Percentiles rank a stretch among this genome's conserved stretches.
Evolutionary conservation across 2,113 vertebrate species (phyloP).

Genomic region (Dissostichus mawsoni): DNA sequence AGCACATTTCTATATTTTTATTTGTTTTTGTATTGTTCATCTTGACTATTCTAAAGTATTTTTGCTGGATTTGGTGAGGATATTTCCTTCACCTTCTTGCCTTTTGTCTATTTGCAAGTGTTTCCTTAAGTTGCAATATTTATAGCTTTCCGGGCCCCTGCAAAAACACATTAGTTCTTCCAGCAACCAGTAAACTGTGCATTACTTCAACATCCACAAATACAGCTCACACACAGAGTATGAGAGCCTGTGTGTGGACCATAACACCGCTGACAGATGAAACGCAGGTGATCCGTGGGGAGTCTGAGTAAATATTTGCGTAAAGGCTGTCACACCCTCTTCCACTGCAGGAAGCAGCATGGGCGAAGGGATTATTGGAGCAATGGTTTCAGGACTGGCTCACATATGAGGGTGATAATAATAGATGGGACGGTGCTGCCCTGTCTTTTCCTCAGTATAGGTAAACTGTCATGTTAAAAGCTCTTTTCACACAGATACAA

Average conservation of each 20-base stretch:
- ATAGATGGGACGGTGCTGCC: slow-evolving; percentile 25
- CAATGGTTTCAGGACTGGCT: slow-evolving; percentile 16
- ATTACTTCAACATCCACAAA: not conserved
- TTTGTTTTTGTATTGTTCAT: too few species aligned
- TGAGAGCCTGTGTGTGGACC: not conserved
- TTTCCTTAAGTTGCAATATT: not conserved
- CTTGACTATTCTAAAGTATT: too few species aligned
- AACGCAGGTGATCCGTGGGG: slow-evolving; percentile 65
- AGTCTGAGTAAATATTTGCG: slow-evolving; percentile 80
- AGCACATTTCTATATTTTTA: too few species aligned
- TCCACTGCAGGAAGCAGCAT: slow-evolving; percentile 55
- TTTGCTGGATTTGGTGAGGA: not conserved
- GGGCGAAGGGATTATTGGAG: slow-evolving; percentile 46
- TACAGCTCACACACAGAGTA: slow-evolving; percentile 5
- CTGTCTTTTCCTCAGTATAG: not conserved
- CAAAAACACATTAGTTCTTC: not conserved
- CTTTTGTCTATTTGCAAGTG: not conserved
- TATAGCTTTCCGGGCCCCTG: not conserved
- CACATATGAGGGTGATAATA: slow-evolving; percentile 40
- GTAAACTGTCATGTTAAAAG: slow-evolving; percentile 49
- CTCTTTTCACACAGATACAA: slow-evolving; percentile 45
- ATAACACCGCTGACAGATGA: slow-evolving; percentile 62
- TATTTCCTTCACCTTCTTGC: too few species aligned
- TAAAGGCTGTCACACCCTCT: slow-evolving; percentile 59
- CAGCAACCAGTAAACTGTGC: not conserved